A percentile compares a stretch with the other conserved stretches of the same genome.
Conservation (phyloP, 2,113 vertebrate genomes). For the Hippocampus comes region DNA sequence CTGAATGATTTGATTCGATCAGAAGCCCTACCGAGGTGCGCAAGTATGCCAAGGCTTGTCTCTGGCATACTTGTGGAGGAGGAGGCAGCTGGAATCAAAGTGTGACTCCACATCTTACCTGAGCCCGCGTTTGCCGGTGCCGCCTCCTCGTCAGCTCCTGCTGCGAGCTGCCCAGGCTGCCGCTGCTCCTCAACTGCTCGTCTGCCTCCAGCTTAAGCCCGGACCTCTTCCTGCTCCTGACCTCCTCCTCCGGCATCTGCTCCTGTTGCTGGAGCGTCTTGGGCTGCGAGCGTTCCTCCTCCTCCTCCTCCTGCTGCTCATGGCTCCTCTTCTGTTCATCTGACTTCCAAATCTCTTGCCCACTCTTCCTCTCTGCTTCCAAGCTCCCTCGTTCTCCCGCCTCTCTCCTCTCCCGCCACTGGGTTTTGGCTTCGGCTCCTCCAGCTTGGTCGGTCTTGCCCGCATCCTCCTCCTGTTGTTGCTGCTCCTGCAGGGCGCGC, state of each 20-base stretch:
- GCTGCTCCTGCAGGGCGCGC: not conserved
- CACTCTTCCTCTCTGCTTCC: not conserved
- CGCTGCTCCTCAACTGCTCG: not conserved
- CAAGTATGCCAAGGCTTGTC: no score
- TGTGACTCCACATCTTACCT: not conserved
- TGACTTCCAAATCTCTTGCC: not conserved
- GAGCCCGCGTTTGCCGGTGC: not conserved
- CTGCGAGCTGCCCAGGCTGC: not conserved
- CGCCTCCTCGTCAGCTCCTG: not conserved
- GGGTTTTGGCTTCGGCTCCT: not conserved
- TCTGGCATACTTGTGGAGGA: not conserved
- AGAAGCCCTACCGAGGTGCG: no score
- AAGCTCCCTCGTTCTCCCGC: not conserved
- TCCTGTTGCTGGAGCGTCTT: not conserved
- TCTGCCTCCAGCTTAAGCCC: not conserved
- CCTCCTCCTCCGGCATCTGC: not conserved
- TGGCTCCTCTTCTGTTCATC: not conserved
- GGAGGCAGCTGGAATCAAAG: not conserved
- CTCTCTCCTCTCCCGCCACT: not conserved
- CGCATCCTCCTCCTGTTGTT: not conserved
- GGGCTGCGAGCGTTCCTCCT: not conserved
- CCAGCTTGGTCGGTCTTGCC: not conserved
- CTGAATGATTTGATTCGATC: no score
- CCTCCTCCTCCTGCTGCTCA: not conserved
- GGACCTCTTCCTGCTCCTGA: not conserved